phyloP scores from a whole-genome alignment of 30 jellyfish, hydroid and myxozoan genomes.

The Turritopsis dohrnii region DNA sequence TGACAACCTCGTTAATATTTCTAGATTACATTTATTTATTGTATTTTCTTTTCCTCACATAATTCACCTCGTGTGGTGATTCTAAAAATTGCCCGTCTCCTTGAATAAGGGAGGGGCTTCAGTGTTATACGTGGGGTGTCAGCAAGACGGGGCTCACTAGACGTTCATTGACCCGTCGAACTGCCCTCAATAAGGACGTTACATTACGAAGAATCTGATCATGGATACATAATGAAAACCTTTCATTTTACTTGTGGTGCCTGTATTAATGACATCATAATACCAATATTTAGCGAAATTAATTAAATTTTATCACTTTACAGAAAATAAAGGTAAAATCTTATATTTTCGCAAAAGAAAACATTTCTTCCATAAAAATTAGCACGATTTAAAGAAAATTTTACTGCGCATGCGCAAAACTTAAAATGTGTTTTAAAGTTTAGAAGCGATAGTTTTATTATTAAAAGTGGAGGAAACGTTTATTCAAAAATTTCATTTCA shows the following conservation, averaged over 20 bases:
- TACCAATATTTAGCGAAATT: not conserved
- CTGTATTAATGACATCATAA: not conserved
- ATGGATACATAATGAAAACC: not conserved
- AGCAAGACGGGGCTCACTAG: constrained; percentile 39
- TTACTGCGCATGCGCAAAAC: not conserved
- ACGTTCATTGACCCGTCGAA: constrained; percentile 37
- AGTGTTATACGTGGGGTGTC: constrained; percentile 18
- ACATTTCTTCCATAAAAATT: not conserved
- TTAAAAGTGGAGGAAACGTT: no score
- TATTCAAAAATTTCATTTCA: no score
- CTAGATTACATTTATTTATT: no score
- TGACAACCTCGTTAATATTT: no score
- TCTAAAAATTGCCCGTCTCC: constrained; percentile 32
- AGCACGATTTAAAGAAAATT: not conserved
- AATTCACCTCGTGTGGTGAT: not conserved
- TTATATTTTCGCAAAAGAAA: no score
- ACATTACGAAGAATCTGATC: not conserved
- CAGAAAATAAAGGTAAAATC: not conserved
- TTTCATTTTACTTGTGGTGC: not conserved
- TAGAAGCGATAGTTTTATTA: not conserved
- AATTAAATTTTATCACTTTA: no score
- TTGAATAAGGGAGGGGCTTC: constrained; percentile 8
- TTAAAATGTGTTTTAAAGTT: not conserved
- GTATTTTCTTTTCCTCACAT: no score
- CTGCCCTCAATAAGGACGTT: constrained; percentile 42